Conservation (phyloP, 2,888 invertebrate species). For the Drosophila quinaria region DNA sequence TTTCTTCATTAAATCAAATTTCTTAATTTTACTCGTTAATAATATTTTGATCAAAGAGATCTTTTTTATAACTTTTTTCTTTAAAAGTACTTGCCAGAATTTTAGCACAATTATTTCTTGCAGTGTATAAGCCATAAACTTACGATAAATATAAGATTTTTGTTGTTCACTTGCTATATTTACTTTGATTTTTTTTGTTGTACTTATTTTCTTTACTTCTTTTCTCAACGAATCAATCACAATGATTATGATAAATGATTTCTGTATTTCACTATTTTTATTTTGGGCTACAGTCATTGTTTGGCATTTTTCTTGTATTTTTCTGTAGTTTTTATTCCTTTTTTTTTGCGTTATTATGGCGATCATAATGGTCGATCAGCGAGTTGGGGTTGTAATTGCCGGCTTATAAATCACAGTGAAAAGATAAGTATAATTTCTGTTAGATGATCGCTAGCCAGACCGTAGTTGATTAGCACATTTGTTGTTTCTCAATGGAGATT, state of each 20-base stretch:
- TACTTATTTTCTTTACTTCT: conserved; percentile 25
- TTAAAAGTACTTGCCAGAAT: not conserved
- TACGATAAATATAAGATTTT: conserved; percentile 55
- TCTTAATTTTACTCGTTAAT: no score
- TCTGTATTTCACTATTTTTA: conserved; percentile 72
- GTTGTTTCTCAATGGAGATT: conserved; percentile 51
- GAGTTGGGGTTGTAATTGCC: conserved; percentile 71
- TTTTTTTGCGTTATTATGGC: conserved; percentile 74
- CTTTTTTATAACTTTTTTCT: no score
- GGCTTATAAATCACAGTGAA: conserved; percentile 77
- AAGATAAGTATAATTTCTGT: conserved; percentile 70
- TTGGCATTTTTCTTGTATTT: conserved; percentile 33
- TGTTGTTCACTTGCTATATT: conserved; percentile 73
- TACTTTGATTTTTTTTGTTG: conserved; percentile 36
- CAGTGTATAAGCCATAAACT: conserved; percentile 14
- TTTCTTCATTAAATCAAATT: no score
- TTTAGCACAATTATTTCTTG: not conserved
- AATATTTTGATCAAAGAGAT: no score
- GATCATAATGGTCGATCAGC: conserved; percentile 73
- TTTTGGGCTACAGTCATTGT: conserved; percentile 54
- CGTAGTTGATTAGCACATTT: conserved; percentile 76
- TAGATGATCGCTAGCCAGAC: conserved; percentile 62
- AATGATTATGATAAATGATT: conserved; percentile 84
- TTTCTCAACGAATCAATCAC: conserved; percentile 83
- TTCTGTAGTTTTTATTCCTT: conserved; percentile 14